These are phyloP conservation scores for Gymnocheta viridis DNA, from an alignment of 2,888 invertebrate species.

Conservation along the genomic window DNA sequence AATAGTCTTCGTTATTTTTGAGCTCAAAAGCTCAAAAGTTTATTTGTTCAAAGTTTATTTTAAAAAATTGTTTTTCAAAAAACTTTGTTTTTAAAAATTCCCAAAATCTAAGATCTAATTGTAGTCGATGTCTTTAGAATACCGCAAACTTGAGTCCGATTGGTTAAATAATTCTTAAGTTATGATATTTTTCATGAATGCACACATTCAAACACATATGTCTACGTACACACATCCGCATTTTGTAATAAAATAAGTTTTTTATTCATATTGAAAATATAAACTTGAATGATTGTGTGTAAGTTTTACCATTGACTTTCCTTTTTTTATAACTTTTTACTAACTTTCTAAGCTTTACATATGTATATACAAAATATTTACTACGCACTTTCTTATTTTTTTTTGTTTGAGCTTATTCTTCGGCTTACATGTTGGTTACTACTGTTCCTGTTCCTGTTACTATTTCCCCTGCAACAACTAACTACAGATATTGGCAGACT, in stretches of 20 bases:
- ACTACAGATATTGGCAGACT: constrained; percentile 28
- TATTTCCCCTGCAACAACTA: constrained; percentile 29
- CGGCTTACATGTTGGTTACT: constrained; percentile 30
- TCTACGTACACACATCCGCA: no score
- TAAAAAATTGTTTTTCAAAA: no score
- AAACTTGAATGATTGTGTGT: not conserved
- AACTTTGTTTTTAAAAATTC: no score
- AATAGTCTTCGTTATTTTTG: no score
- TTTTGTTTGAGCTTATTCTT: not conserved
- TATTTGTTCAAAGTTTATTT: no score
- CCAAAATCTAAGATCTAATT: no score
- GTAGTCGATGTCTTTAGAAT: no score
- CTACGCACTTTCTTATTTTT: not conserved
- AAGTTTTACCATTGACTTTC: not conserved
- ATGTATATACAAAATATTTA: constrained; percentile 32
- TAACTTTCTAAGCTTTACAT: constrained; percentile 37
- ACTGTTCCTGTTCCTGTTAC: constrained; percentile 40
- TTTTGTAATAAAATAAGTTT: constrained; percentile 54
- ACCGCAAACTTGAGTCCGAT: no score
- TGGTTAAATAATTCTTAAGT: no score
- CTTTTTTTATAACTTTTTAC: constrained; percentile 3
- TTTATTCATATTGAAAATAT: constrained; percentile 15
- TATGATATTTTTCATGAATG: no score
- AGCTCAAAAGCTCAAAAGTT: no score
- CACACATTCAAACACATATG: not conserved